These are phyloP conservation scores for Colius striatus DNA, from an alignment of 2,113 vertebrate species.

Conservation along the genomic window DNA sequence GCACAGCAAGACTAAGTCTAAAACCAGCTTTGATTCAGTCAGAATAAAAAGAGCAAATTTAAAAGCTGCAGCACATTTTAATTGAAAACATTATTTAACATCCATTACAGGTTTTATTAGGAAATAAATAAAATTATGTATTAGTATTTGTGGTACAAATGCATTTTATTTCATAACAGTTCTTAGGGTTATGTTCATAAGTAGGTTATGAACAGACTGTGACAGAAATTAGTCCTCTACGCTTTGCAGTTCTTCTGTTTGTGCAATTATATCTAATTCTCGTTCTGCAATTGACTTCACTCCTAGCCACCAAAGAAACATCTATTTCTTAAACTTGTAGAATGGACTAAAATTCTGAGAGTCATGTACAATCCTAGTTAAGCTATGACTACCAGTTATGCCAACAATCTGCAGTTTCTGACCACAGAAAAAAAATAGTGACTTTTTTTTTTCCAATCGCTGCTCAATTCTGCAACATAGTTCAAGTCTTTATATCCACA, in stretches of 20 bases:
- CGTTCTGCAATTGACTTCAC: neutral
- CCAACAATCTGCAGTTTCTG: neutral
- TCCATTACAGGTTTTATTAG: neutral
- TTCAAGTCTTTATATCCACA: neutral
- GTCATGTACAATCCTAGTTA: neutral
- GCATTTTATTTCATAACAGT: neutral
- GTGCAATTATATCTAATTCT: neutral
- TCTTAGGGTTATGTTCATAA: neutral
- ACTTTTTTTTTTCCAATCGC: neutral
- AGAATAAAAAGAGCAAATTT: neutral
- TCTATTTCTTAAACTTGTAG: neutral
- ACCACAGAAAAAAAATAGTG: neutral
- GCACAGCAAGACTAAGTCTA: neutral
- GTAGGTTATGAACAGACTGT: neutral
- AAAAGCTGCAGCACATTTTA: neutral
- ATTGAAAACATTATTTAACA: neutral
- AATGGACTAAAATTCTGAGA: neutral
- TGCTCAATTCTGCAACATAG: neutral
- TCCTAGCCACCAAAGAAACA: neutral
- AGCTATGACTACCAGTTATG: neutral
- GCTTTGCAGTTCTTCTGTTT: neutral
- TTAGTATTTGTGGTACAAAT: neutral
- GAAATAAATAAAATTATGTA: neutral
- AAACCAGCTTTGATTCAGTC: neutral
- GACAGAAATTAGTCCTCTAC: neutral